A percentile compares a stretch with the other conserved stretches of the same genome.
phyloP scores from a whole-genome alignment of 2,888 invertebrate species.

The Pedicia rivosa region DNA sequence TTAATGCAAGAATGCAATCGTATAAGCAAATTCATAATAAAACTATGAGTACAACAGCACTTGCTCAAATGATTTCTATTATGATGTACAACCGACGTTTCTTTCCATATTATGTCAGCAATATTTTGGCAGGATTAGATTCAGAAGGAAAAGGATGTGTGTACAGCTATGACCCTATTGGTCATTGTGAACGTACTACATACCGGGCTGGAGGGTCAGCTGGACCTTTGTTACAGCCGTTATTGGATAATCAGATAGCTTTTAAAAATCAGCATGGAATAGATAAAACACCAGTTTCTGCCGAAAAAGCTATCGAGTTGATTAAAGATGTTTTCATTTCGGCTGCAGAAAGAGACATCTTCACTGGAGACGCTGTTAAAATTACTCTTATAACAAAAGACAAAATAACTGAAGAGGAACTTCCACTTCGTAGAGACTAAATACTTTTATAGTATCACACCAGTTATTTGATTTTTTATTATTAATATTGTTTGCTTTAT shows the following conservation, averaged over 20 bases:
- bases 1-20: slow-evolving; percentile 83
- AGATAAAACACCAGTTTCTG: slow-evolving; percentile 41
- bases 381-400: slow-evolving; percentile 79
- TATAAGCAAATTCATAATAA: slow-evolving; percentile 90
- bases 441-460: too few species aligned
- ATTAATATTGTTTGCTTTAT: too few species aligned
- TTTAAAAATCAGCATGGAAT: slow-evolving; percentile 59
- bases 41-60: slow-evolving; percentile 78
- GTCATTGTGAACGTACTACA: slow-evolving; percentile 72
- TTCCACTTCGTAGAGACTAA: too few species aligned
- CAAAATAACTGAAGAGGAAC: too few species aligned
- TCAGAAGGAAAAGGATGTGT: slow-evolving; percentile 86
- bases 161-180: slow-evolving; percentile 95
- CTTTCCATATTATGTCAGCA: slow-evolving; percentile 96
- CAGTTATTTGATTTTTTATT: too few species aligned
- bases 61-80: slow-evolving; percentile 91
- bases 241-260: slow-evolving; percentile 92
- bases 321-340: slow-evolving; percentile 94
- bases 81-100: slow-evolving; percentile 93
- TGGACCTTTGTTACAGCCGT: slow-evolving; percentile 77
- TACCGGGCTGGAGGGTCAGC: slow-evolving; percentile 88
- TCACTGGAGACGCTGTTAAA: slow-evolving; percentile 83
- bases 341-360: slow-evolving; percentile 94
- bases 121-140: slow-evolving; percentile 87
- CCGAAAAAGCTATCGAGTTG: slow-evolving; percentile 69